These are phyloP conservation scores for Amphilophus citrinellus DNA, from an alignment of 2,113 vertebrate genomes.

Conservation along the genomic window DNA sequence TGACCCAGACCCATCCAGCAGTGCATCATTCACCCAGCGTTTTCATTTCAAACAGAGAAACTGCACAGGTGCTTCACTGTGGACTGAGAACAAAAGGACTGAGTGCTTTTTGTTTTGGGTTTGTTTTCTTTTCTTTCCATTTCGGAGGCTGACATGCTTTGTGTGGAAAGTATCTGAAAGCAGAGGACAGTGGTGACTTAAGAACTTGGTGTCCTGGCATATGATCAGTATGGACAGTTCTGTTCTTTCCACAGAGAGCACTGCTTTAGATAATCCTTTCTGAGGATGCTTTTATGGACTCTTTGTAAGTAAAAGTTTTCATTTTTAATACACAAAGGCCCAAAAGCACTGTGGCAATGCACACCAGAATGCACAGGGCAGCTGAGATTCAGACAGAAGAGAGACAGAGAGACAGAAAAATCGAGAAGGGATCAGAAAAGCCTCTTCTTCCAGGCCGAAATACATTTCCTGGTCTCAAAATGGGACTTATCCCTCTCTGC, in stretches of 20 bases:
- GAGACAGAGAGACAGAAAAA: constrained; percentile 70
- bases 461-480: constrained; percentile 89
- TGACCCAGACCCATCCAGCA: constrained; percentile 54
- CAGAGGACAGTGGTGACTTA: constrained; percentile 28
- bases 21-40: constrained; percentile 34
- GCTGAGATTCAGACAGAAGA: constrained; percentile 82
- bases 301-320: constrained; percentile 78
- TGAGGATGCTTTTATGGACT: constrained; percentile 80
- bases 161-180: constrained; percentile 49
- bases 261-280: constrained; percentile 85
- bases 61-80: constrained; percentile 38
- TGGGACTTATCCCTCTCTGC: constrained; percentile 99
- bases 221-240: constrained; percentile 36
- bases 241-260: constrained; percentile 81
- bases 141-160: constrained; percentile 54
- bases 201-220: constrained; percentile 21
- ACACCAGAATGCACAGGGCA: constrained; percentile 86
- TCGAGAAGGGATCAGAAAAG: constrained; percentile 57
- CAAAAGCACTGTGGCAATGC: constrained; percentile 82
- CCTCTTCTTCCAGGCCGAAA: constrained; percentile 65
- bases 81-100: constrained; percentile 23
- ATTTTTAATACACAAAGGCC: constrained; percentile 78
- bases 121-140: not conserved
- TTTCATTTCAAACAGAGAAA: constrained; percentile 22
- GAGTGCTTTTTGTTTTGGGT: constrained; percentile 11